Evolutionary conservation across 23 tunicate genomes (phyloP).

Genomic region (Trididemnum clinides): DNA sequence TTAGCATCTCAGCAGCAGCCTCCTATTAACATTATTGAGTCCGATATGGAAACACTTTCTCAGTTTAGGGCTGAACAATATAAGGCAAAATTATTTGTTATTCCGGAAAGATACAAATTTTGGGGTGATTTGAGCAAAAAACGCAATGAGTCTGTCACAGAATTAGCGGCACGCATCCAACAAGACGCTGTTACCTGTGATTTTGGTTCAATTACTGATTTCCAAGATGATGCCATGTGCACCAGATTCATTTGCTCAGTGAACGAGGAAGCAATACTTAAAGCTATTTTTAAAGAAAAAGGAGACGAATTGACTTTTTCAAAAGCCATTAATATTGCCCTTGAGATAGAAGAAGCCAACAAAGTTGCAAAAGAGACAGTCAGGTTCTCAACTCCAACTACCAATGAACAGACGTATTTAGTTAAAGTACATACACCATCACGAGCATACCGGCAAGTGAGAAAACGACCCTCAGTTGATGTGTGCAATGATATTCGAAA

Average conservation of each 20-base stretch:
- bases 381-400: no score
- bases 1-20: background rate
- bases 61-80: constrained; percentile 33
- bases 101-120: constrained; percentile 37
- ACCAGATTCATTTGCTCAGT: constrained; percentile 56
- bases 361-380: constrained; percentile 50
- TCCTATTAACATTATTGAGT: constrained; percentile 6
- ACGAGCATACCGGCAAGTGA: no score
- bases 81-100: constrained; percentile 39
- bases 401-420: background rate
- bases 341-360: constrained; percentile 35
- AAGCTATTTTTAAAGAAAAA: constrained; percentile 40
- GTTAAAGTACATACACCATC: background rate
- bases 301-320: constrained; percentile 38
- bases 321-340: constrained; percentile 36
- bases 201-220: constrained; percentile 19
- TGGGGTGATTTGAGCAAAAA: constrained; percentile 45
- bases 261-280: constrained; percentile 35
- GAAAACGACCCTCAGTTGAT: no score
- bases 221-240: constrained; percentile 42
- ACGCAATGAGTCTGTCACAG: constrained; percentile 23
- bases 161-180: constrained; percentile 49
- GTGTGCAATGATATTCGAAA: background rate
- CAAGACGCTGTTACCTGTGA: constrained; percentile 48
- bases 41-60: background rate